These are phyloP conservation scores for Sebastes taczanowskii DNA, from an alignment of 2,797 vertebrate species.

Conservation along the genomic window DNA sequence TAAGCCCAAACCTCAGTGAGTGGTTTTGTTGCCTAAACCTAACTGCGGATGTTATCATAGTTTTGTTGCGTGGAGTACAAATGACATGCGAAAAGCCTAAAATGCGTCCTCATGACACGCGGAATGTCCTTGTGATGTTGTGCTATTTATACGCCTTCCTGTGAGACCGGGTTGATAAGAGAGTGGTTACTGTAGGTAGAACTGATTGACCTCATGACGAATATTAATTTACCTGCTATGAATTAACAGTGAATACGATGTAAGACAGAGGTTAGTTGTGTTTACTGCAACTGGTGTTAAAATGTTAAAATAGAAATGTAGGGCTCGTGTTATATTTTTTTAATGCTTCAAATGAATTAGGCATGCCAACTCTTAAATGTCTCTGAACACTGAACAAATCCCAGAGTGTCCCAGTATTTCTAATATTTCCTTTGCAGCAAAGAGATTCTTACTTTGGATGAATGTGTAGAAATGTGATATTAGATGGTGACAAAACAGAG, in stretches of 20 bases:
- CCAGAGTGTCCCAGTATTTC: background rate
- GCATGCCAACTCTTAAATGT: constrained; percentile 5
- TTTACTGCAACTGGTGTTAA: background rate
- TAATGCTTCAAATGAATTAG: constrained; percentile 18
- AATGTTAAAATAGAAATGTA: constrained; percentile 10
- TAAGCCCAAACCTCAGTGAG: too few species aligned
- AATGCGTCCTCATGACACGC: too few species aligned
- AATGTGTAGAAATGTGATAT: constrained; percentile 4
- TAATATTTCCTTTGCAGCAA: background rate
- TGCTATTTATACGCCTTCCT: too few species aligned
- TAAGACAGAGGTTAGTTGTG: background rate
- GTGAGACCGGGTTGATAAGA: background rate
- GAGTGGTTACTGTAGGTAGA: background rate
- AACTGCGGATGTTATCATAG: too few species aligned
- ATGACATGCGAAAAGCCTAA: too few species aligned
- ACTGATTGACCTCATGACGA: background rate
- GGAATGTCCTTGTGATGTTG: too few species aligned
- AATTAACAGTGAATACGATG: background rate
- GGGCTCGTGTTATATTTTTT: background rate
- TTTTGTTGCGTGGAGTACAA: too few species aligned
- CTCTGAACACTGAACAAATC: constrained; percentile 13
- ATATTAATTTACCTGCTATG: background rate
- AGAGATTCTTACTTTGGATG: background rate
- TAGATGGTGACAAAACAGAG: background rate
- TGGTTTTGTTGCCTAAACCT: too few species aligned